A percentile compares a stretch with the other conserved stretches of the same genome.
These are phyloP conservation scores for Alcedo atthis DNA, from an alignment of 2,797 vertebrate species.

Conservation along the genomic window DNA sequence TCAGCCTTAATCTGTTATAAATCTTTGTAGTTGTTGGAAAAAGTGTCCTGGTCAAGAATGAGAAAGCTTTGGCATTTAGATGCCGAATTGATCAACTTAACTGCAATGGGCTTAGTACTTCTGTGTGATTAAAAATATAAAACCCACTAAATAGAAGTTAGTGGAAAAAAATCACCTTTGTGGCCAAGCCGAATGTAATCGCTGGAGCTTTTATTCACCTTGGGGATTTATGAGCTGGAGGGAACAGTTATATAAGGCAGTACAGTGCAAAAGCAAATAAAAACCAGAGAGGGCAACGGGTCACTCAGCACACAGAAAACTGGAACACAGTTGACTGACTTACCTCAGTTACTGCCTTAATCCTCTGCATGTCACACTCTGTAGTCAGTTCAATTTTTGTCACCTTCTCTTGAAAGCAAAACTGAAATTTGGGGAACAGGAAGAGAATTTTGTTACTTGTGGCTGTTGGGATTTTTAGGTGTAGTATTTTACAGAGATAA, in stretches of 20 bases:
- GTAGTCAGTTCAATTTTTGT: neutral
- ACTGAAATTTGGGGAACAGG: neutral
- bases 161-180: conserved; percentile 34
- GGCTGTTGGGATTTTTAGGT: neutral
- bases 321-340: conserved; percentile 24
- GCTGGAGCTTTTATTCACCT: conserved; percentile 64
- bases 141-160: neutral
- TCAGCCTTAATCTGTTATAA: conserved; percentile 9
- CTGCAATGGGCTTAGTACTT: neutral
- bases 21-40: neutral
- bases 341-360: conserved; percentile 19
- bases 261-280: conserved; percentile 52
- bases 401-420: neutral
- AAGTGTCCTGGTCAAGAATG: neutral
- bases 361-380: neutral
- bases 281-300: conserved; percentile 29
- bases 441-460: neutral
- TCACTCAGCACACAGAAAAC: neutral
- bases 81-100: neutral
- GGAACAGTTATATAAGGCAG: conserved; percentile 68
- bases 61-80: neutral
- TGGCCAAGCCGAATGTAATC: conserved; percentile 4
- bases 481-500: neutral
- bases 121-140: conserved; percentile 30
- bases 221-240: conserved; percentile 57